Conservation (phyloP, 2,888 invertebrate species). For the Muscina levida region DNA sequence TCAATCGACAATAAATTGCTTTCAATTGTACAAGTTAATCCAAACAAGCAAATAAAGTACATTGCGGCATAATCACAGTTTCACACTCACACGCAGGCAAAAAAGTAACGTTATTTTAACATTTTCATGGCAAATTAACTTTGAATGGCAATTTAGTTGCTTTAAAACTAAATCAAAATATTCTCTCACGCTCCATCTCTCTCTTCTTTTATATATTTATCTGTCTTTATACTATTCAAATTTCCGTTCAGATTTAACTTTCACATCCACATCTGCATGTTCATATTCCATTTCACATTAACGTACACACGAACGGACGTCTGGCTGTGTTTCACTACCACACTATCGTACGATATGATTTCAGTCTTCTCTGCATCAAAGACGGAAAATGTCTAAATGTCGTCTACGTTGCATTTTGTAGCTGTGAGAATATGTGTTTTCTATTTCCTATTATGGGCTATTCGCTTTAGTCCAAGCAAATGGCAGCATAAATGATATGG, state of each 20-base stretch:
- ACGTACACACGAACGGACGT: not conserved
- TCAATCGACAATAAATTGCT: not conserved
- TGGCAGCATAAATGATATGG: too few species aligned
- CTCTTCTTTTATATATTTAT: too few species aligned
- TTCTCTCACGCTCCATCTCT: not conserved
- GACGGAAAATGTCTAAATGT: constrained; percentile 20
- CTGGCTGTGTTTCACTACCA: not conserved
- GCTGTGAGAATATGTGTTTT: constrained; percentile 44
- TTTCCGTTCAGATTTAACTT: too few species aligned
- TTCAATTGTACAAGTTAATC: constrained; percentile 24
- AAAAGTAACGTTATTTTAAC: constrained; percentile 5
- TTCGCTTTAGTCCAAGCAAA: too few species aligned
- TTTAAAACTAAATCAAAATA: constrained; percentile 13
- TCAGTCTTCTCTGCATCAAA: not conserved
- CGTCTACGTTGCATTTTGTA: constrained; percentile 3
- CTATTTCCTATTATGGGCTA: constrained; percentile 44
- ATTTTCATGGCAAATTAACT: constrained; percentile 24
- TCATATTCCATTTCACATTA: too few species aligned
- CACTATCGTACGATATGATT: not conserved
- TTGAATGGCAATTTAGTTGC: not conserved
- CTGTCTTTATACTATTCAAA: too few species aligned
- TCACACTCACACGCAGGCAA: too few species aligned
- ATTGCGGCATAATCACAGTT: constrained; percentile 12
- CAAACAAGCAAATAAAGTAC: not conserved
- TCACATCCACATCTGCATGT: too few species aligned